A percentile compares a stretch with the other conserved stretches of the same genome.
Evolutionary conservation across 2,888 invertebrate species (phyloP).

Genomic region (Thera obeliscata): DNA sequence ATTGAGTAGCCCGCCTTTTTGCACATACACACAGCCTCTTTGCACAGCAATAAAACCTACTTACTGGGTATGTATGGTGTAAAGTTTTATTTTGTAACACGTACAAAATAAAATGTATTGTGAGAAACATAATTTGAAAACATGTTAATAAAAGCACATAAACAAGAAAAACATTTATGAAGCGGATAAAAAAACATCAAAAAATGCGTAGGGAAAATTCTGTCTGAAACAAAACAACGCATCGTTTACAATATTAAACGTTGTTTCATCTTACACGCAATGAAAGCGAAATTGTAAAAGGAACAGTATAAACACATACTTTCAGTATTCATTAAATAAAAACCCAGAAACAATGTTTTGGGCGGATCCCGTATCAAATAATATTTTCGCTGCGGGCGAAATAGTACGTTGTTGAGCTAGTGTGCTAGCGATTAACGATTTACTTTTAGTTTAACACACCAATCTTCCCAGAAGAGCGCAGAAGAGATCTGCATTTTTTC

Average conservation of each 20-base stretch:
- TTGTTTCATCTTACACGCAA: constrained; percentile 26
- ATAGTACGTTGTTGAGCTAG: constrained; percentile 12
- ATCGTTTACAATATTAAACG: constrained; percentile 16
- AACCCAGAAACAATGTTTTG: constrained; percentile 39
- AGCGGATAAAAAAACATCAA: neutral
- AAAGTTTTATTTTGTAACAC: too few species aligned
- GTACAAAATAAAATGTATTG: too few species aligned
- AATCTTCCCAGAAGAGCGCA: too few species aligned
- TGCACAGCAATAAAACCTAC: too few species aligned
- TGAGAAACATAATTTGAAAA: too few species aligned
- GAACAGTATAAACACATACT: constrained; percentile 38
- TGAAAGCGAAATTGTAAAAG: constrained; percentile 32
- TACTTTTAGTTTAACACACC: neutral
- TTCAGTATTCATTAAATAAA: constrained; percentile 36
- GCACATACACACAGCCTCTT: too few species aligned
- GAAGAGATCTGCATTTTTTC: too few species aligned
- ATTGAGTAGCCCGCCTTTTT: too few species aligned
- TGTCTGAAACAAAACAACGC: constrained; percentile 14
- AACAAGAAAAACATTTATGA: too few species aligned
- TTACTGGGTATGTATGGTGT: too few species aligned
- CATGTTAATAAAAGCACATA: too few species aligned
- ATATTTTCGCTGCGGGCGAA: constrained; percentile 33
- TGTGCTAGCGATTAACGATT: constrained; percentile 16
- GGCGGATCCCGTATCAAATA: constrained; percentile 37
- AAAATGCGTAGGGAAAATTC: neutral